phyloP scores from a whole-genome alignment of 1,140 invertebrate species.

The Monomorium pharaonis region DNA sequence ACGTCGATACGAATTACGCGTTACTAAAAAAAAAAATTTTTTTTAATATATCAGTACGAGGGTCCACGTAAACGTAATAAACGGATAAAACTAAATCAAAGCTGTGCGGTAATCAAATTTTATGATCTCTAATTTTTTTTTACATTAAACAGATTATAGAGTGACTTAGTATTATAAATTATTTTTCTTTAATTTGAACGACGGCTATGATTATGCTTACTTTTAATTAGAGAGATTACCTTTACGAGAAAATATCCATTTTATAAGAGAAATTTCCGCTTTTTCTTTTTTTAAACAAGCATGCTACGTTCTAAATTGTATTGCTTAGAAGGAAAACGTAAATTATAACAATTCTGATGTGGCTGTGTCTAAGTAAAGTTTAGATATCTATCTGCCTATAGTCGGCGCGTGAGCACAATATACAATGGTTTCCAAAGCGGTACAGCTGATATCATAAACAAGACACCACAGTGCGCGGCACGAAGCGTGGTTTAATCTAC shows the following conservation, averaged over 20 bases:
- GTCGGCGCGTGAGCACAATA: constrained; percentile 46
- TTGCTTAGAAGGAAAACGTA: background rate
- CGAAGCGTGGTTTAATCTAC: constrained; percentile 76
- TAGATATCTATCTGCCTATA: constrained; percentile 10
- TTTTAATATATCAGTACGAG: background rate
- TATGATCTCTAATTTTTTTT: background rate
- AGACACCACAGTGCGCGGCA: constrained; percentile 10
- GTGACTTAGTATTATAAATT: background rate
- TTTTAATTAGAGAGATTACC: background rate
- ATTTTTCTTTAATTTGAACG: background rate
- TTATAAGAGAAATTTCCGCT: background rate
- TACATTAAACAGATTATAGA: background rate
- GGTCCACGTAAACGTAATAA: background rate
- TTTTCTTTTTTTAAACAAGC: background rate
- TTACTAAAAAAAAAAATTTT: constrained; percentile 1
- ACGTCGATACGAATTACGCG: constrained; percentile 16
- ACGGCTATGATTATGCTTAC: background rate
- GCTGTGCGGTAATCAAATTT: background rate
- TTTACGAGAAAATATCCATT: background rate
- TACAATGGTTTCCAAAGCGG: constrained; percentile 30
- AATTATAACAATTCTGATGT: background rate
- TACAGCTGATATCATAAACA: constrained; percentile 50
- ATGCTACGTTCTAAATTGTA: no score
- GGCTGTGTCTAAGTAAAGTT: background rate
- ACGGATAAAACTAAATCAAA: background rate